Percentiles rank a stretch among this genome's conserved stretches.
phyloP scores from a whole-genome alignment of 1,140 invertebrate species.

The Drosophila insularis region DNA sequence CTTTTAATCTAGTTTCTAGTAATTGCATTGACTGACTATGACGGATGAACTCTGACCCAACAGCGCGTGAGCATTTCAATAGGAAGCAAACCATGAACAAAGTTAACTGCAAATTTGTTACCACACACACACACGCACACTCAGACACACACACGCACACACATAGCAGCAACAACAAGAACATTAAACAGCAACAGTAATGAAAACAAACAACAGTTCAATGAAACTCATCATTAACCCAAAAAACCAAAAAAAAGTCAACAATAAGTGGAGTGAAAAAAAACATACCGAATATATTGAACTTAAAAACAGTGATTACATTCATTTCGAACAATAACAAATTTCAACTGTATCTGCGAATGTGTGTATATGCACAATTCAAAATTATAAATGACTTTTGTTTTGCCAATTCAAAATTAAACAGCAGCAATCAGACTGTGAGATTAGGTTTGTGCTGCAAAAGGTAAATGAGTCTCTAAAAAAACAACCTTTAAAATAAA shows the following conservation, averaged over 20 bases:
- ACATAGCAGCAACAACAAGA: conserved; percentile 38
- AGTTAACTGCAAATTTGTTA: conserved; percentile 32
- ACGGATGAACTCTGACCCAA: conserved; percentile 53
- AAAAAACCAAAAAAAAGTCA: conserved; percentile 50
- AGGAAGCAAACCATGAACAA: conserved; percentile 43
- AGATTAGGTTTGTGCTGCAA: too few relatives aligned
- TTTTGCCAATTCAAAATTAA: not conserved
- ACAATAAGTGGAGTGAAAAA: too few relatives aligned
- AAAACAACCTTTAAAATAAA: too few relatives aligned
- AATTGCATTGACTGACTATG: conserved; percentile 74
- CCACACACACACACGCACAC: conserved; percentile 17
- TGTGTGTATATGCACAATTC: conserved; percentile 13
- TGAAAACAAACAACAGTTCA: conserved; percentile 45
- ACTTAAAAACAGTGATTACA: conserved; percentile 50
- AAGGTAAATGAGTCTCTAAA: too few relatives aligned
- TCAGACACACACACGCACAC: conserved; percentile 29
- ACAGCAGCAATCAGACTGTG: not conserved
- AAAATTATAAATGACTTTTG: not conserved
- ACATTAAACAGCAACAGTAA: conserved; percentile 57
- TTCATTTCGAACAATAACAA: conserved; percentile 40
- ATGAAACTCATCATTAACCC: conserved; percentile 34
- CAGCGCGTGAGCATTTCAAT: conserved; percentile 7
- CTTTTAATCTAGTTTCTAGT: conserved; percentile 77
- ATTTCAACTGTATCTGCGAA: not conserved
- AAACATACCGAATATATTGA: conserved; percentile 48